phyloP scores from a whole-genome alignment of 2,113 vertebrate genomes.

The human (Homo sapiens) region GRCh38 chr13:49373001-49373500 shows the following conservation, averaged over 20 bases:
- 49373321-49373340: constrained; percentile 32
- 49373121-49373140: background rate
- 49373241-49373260: constrained; percentile 2
- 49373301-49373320: background rate
- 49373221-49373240: constrained; percentile 33
- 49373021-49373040: background rate
- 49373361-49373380: constrained; percentile 6
- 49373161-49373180: background rate
- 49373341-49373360: background rate
- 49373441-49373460: constrained; percentile 5
- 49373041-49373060: background rate
- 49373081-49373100: background rate
- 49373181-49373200: constrained; percentile 20
- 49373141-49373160: background rate
- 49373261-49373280: constrained; percentile 31
- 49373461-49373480: constrained; percentile 47
- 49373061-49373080: background rate
- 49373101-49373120: background rate
- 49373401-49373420: constrained; percentile 12
- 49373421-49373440: constrained; percentile 3
- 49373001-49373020: background rate
- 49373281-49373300: constrained; percentile 1
- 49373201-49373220: background rate
- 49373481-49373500: constrained; percentile 10
- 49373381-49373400: background rate